Base-by-base conservation (phyloP, 2,113 vertebrate genomes). In the Natator depressus region DNA sequence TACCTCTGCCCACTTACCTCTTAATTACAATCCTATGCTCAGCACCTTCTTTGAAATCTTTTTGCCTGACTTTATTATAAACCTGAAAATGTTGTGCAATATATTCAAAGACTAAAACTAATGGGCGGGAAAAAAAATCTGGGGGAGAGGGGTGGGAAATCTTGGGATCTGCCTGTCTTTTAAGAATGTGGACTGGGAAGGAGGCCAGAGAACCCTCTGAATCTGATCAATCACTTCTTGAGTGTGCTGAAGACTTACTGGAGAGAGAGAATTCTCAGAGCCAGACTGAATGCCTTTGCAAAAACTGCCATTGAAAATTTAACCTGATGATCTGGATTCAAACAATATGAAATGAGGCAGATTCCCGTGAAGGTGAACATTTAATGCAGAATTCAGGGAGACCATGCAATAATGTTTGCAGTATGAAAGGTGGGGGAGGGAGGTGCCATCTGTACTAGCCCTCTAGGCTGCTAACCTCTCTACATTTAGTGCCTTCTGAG, bases 71-170 rank as follows among this genome's bases (percentile, higher is more conserved):
- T 27, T 25, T 57, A 47, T 53, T 47, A 24, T n/a, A 62, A 76
- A 82, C 42, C 42, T 42, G 31, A 2, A 89, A 57, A 47, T 55
- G 20, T 1, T n/a, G 46, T 62, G 53, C 17, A 85, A 62, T 87
- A 75, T 0, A 0, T 55, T 85, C 82, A 0, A 3, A n/a, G 51
- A 69, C 0, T 0, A 5, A n/a, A 13, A 16, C 2, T 31, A 16
- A 9, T 22, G 8, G 8, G 38, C 22, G 2, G 42, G 25, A 42
- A 62, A 5, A 72, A 72, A 90, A 55, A 38, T 38, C 46, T 31
- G 35, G 11, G 53, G 53, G 53, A 54, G 53, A 69, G 19, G 29
- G 65, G 6, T 47, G 31, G 49, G 80, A 47, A 65, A 75, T 47
- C 75, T 13, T 75, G n/a, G 51, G 17, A 89, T 83, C 84, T 75